Evolutionary conservation across 2,888 invertebrate genomes (phyloP), one percentile per base, ranked within the genome.

Genomic region (Notodonta ziczac): DNA sequence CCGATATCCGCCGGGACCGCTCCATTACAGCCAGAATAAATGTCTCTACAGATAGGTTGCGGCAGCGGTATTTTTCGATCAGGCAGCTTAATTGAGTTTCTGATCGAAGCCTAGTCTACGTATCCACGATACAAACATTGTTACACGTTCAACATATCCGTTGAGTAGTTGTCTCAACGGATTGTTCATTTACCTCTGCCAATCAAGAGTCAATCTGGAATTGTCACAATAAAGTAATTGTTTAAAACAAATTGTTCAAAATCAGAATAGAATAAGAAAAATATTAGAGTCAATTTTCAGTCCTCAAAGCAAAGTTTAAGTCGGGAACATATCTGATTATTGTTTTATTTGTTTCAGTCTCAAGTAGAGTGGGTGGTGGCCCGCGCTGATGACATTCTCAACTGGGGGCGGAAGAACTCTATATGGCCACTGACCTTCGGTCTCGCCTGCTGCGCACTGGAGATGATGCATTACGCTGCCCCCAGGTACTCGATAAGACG

Each of bases 381-480:
- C 0, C 94, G 99, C 69, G 83, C 97, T 3, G 99, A 99, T 81
- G 99, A 99, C 90, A 87, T 99, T 16, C 87, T 99, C 0, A 99
- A 99, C 92, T 99, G 98, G 98, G 97, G 97, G 13, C 95, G 98
- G 46, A 97, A 96, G 88, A 96, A 96, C 79, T 99, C 99, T 0
- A 81, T 99, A 35, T 99, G 99, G 99, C 99, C 99, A 0, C 90
- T 99, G 77, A 99, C 99, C 6, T 99, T 99, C 90, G 99, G 99
- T 60, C 93, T 99, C 70, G 99, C 99, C 0, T 99, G 99, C 86
- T 99, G 99, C 89, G 99, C 99, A 57, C 97, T 99, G 0, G 99
- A 99, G 92, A 99, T 99, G 99, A 99, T 99, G 99, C 99, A 99
- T 92, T 98, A 99, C 71, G 99, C 99, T 65, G 99, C 97, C 14